A percentile compares a stretch with the other conserved stretches of the same genome.
Conservation (phyloP, 2,113 vertebrate species). For the Eupsittula cactorum region DNA sequence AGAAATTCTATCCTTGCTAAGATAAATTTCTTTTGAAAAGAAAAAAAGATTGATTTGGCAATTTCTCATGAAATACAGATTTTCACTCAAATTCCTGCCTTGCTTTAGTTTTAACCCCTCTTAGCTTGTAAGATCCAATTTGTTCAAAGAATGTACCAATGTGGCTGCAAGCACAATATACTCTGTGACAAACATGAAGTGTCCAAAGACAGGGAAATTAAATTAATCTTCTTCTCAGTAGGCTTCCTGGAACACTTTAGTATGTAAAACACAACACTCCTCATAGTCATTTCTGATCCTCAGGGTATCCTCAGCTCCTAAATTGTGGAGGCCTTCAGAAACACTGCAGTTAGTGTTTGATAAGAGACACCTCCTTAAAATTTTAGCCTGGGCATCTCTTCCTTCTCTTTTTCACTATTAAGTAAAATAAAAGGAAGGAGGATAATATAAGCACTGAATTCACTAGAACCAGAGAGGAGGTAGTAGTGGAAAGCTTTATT, state of each 20-base stretch:
- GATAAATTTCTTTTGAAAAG: neutral
- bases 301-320: neutral
- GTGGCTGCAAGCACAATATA: neutral
- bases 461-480: neutral
- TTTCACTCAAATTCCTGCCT: neutral
- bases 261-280: slow-evolving; percentile 1
- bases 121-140: neutral
- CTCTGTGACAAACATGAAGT: neutral
- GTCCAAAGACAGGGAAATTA: neutral
- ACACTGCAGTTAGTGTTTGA: neutral
- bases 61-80: neutral
- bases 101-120: neutral
- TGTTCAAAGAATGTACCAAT: neutral
- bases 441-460: neutral
- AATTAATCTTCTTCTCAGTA: neutral
- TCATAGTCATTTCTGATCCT: neutral
- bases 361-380: neutral
- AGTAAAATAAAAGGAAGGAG: neutral
- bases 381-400: neutral
- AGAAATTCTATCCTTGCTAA: neutral
- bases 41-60: neutral
- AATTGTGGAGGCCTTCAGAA: neutral
- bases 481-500: neutral
- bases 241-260: neutral
- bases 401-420: neutral